phyloP scores from a whole-genome alignment of 2,888 invertebrate genomes.

The Plutella xylostella region DNA sequence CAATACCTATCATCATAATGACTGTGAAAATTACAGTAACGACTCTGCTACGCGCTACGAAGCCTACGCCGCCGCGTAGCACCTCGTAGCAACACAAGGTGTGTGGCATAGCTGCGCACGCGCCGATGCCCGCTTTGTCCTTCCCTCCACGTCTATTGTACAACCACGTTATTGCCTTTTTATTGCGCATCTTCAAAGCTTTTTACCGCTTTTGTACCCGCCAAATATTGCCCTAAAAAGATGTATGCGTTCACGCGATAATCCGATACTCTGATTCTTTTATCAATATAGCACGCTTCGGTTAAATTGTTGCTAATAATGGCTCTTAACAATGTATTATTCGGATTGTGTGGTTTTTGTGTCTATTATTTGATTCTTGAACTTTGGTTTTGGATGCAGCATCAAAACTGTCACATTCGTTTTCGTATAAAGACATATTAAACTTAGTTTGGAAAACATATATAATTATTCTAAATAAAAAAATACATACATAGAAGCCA shows the following conservation, averaged over 20 bases:
- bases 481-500: too few relatives aligned
- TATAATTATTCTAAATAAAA: too few relatives aligned
- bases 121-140: slow-evolving; percentile 35
- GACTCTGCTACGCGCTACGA: slow-evolving; percentile 11
- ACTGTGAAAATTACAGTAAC: slow-evolving; percentile 1
- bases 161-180: slow-evolving; percentile 58
- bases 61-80: neutral
- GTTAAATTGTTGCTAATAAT: slow-evolving; percentile 1
- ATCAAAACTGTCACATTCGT: too few relatives aligned
- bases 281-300: slow-evolving; percentile 23
- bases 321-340: neutral
- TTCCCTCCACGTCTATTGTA: slow-evolving; percentile 32
- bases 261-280: slow-evolving; percentile 43
- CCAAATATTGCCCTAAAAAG: slow-evolving; percentile 41
- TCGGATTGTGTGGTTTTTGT: neutral
- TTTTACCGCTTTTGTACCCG: slow-evolving; percentile 50
- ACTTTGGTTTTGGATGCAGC: too few relatives aligned
- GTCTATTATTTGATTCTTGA: too few relatives aligned
- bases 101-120: slow-evolving; percentile 43
- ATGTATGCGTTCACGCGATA: slow-evolving; percentile 64
- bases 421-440: too few relatives aligned
- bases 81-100: slow-evolving; percentile 31
- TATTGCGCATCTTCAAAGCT: slow-evolving; percentile 64
- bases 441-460: too few relatives aligned
- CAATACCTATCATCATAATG: too few relatives aligned